Percentiles rank a stretch among this genome's conserved stretches.
These are phyloP conservation scores for Tipula confusa DNA, from an alignment of 2,888 invertebrate species.

Conservation along the genomic window DNA sequence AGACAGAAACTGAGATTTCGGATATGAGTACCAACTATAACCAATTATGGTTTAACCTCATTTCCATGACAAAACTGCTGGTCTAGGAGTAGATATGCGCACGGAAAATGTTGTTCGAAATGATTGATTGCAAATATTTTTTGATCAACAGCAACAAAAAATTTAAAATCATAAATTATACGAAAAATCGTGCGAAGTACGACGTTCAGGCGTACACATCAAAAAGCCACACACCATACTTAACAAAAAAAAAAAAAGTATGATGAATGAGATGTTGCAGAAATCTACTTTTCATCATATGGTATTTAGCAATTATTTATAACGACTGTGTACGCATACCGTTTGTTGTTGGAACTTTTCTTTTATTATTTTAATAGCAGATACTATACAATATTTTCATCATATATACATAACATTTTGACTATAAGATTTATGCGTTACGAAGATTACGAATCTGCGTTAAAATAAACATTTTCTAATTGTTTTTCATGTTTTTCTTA, in stretches of 20 bases:
- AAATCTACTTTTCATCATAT: constrained; percentile 9
- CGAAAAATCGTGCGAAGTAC: not conserved
- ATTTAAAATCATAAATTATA: not conserved
- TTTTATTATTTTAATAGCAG: not conserved
- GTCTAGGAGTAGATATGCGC: too few species aligned
- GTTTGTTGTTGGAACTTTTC: not conserved
- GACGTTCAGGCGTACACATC: not conserved
- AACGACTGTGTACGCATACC: not conserved
- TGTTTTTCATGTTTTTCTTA: not conserved
- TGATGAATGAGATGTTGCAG: constrained; percentile 20
- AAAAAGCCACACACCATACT: not conserved
- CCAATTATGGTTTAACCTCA: not conserved
- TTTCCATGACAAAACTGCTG: too few species aligned
- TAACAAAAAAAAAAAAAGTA: not conserved
- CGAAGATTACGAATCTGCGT: not conserved
- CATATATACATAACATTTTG: not conserved
- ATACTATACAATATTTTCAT: not conserved
- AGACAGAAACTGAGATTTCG: not conserved
- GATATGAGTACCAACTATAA: not conserved
- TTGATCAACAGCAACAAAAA: not conserved
- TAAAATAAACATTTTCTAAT: not conserved
- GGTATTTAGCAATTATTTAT: constrained; percentile 25
- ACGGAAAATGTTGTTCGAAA: not conserved
- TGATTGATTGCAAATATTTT: not conserved
- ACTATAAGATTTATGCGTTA: not conserved